phyloP scores from a whole-genome alignment of 2,888 invertebrate genomes.

The Rotaria socialis region DNA sequence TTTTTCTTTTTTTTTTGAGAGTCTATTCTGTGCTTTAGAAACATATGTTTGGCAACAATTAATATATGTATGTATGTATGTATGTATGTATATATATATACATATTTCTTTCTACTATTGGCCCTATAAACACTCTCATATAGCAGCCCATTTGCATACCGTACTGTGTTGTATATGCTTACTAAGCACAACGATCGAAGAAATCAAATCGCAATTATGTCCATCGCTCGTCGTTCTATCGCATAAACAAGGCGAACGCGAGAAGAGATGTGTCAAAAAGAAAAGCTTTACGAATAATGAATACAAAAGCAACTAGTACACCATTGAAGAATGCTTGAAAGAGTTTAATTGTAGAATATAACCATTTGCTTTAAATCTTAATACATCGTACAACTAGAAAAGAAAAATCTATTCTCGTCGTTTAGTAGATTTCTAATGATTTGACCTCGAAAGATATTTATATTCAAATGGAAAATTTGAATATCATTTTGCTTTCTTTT shows the following conservation, averaged over 20 bases:
- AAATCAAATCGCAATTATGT: conserved; percentile 24
- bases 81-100: background rate
- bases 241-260: conserved; percentile 29
- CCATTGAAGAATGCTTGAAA: background rate
- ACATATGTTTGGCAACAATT: background rate
- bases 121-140: background rate
- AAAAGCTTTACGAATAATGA: background rate
- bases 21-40: background rate
- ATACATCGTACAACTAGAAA: background rate
- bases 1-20: too few relatives aligned
- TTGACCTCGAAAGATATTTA: background rate
- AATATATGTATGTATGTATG: background rate
- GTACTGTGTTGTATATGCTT: conserved; percentile 8
- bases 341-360: background rate
- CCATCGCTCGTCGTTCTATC: conserved; percentile 22
- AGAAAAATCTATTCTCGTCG: background rate
- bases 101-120: background rate
- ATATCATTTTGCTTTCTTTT: too few relatives aligned
- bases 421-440: background rate
- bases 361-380: background rate
- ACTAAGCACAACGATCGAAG: background rate
- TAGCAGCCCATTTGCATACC: conserved; percentile 12
- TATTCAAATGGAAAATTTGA: too few relatives aligned
- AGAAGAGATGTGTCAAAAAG: background rate
- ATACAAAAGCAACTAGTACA: background rate